Evolutionary conservation across 2,888 invertebrate species (phyloP), one percentile per base, ranked within the genome.

Genomic region (Lottia gigantea): DNA sequence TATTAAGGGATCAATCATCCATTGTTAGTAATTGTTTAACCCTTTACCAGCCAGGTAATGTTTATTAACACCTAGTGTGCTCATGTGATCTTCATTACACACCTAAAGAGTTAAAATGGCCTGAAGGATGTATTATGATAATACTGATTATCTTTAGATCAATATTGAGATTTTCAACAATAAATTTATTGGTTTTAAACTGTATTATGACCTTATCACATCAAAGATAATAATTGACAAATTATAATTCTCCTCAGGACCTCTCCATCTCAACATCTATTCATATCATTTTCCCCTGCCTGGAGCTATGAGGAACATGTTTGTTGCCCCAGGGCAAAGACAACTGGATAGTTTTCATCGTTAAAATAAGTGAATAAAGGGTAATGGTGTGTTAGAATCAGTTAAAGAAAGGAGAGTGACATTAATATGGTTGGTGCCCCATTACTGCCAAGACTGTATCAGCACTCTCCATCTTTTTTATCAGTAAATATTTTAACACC

Each of bases 151-250:
- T 40, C 40, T 40, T 40, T 8, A 6, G 40, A 40, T 40, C 40
- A 40, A 40, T 40, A 40, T 40, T 40, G 40, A 40, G 40, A 40
- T 40, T 40, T 40, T 40, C 40, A 40, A 40, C 40, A 40, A 40
- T 40, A 40, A 40, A 40, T 40, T 40, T 40, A 40, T 40, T 40
- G 40, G 40, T 40, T 40, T 40, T 40, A 40, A 40, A 40, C 40
- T 55, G 19, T 19, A 55, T 55, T 55, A 55, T 55, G 23, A 19
- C 55, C 55, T 55, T 55, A 55, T 55, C 55, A 55, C 55, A 55
- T 55, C 55, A 55, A 55, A 55, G 55, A 55, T 55, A 55, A 55
- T 55, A 12, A 55, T 23, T 55, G 55, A 55, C 55, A 55, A 55
- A 55, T 55, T 55, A 16, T 55, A 55, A 12, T 55, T 15, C 2